Percentiles rank a stretch among this genome's conserved stretches.
phyloP scores from a whole-genome alignment of 2,113 vertebrate species.

The Sinocyclocheilus grahami region DNA sequence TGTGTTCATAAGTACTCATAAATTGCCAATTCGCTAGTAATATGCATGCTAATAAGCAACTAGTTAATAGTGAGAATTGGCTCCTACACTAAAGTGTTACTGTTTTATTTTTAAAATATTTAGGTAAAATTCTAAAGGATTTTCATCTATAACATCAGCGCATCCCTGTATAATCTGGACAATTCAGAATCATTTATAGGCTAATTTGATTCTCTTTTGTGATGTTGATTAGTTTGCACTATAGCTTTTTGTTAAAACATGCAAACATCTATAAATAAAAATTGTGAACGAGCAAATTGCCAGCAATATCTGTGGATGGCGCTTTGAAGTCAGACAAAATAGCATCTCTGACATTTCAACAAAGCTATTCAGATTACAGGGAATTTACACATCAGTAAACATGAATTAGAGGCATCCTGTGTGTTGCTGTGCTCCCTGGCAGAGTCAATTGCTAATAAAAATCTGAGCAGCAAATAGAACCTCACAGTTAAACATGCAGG shows the following conservation, averaged over 20 bases:
- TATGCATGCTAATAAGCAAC: too few relatives aligned
- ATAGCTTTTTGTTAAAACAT: conserved; percentile 20
- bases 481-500: conserved; percentile 44
- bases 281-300: conserved; percentile 17
- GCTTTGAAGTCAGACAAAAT: conserved; percentile 44
- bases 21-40: too few relatives aligned
- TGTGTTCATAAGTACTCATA: too few relatives aligned
- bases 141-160: not conserved
- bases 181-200: not conserved
- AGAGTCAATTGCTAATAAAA: conserved; percentile 55
- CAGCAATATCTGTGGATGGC: conserved; percentile 18
- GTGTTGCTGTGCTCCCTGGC: conserved; percentile 44
- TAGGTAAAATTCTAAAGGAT: not conserved
- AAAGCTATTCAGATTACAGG: conserved; percentile 50
- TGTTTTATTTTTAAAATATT: not conserved
- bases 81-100: too few relatives aligned
- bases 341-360: conserved; percentile 57
- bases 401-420: conserved; percentile 47
- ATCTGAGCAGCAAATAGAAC: conserved; percentile 52
- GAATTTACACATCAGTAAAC: conserved; percentile 54
- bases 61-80: too few relatives aligned
- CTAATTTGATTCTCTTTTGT: not conserved
- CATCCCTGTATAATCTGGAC: not conserved
- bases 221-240: conserved; percentile 20
- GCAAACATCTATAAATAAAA: conserved; percentile 31